Conservation (phyloP, 2,888 invertebrate species). For the Ennomos fuscantarius region DNA sequence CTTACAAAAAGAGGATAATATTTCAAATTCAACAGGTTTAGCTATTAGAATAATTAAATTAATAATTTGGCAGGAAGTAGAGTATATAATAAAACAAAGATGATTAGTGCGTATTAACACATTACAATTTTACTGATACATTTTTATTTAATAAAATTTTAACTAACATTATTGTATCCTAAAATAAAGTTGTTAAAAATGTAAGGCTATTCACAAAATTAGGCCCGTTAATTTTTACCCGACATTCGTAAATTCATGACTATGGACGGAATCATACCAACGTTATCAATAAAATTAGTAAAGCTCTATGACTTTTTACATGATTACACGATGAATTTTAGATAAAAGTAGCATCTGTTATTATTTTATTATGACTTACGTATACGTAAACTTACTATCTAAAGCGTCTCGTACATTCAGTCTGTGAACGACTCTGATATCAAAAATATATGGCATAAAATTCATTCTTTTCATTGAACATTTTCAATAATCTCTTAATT, state of each 20-base stretch:
- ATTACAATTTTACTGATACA: slow-evolving; percentile 74
- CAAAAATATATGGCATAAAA: slow-evolving; percentile 70
- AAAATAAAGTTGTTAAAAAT: slow-evolving; percentile 58
- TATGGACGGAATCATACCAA: slow-evolving; percentile 66
- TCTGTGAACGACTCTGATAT: slow-evolving; percentile 72
- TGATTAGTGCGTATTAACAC: slow-evolving; percentile 75
- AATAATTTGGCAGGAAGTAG: too few relatives aligned
- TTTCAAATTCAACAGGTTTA: too few relatives aligned
- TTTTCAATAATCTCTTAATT: slow-evolving; percentile 77
- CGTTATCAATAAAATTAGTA: slow-evolving; percentile 75
- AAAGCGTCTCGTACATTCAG: slow-evolving; percentile 71
- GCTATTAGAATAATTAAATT: too few relatives aligned
- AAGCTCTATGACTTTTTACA: slow-evolving; percentile 83
- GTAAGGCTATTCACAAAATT: slow-evolving; percentile 65
- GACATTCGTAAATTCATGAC: slow-evolving; percentile 54
- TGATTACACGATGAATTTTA: slow-evolving; percentile 61
- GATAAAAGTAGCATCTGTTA: slow-evolving; percentile 61
- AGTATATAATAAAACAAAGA: slow-evolving; percentile 47
- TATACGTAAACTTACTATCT: slow-evolving; percentile 66
- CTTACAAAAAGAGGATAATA: too few relatives aligned
- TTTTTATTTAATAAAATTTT: slow-evolving; percentile 61
- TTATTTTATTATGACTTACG: slow-evolving; percentile 53
- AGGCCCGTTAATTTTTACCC: slow-evolving; percentile 50
- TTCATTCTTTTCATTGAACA: slow-evolving; percentile 21
- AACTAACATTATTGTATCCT: slow-evolving; percentile 54